Conservation (phyloP, 2,113 vertebrate genomes). For the Aegithalos caudatus region DNA sequence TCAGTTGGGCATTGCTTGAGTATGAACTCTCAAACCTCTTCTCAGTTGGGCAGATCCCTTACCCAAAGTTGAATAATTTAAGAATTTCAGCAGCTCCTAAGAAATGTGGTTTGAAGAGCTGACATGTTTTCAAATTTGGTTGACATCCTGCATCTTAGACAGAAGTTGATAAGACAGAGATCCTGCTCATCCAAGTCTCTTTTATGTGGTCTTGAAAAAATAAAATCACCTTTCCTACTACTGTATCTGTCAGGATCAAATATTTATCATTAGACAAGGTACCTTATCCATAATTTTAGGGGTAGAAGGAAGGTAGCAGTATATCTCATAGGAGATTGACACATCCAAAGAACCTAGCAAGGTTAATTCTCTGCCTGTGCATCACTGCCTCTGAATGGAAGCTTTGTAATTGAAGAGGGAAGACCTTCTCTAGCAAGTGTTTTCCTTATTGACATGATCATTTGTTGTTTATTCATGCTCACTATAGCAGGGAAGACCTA, state of each 20-base stretch:
- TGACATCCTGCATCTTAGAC: background rate
- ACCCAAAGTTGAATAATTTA: background rate
- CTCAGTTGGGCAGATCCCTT: background rate
- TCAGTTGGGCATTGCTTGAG: background rate
- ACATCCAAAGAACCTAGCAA: background rate
- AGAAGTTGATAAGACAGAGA: background rate
- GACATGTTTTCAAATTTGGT: background rate
- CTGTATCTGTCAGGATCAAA: background rate
- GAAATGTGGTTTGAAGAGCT: background rate
- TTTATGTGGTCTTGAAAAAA: background rate
- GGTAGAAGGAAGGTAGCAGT: background rate
- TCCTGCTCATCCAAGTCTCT: background rate
- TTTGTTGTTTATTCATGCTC: slow-evolving; percentile 69
- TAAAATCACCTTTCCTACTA: background rate
- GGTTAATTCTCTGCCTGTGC: background rate
- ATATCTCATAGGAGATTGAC: background rate
- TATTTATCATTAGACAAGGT: background rate
- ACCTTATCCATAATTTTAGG: background rate
- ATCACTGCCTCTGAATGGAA: background rate
- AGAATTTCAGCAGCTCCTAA: background rate
- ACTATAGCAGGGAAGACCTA: slow-evolving; percentile 50
- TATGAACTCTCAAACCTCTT: background rate
- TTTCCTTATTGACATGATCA: background rate
- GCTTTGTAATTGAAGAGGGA: background rate
- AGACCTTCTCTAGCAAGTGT: background rate